Evolutionary conservation across 2,113 vertebrate genomes (phyloP), one percentile per base, ranked within the genome.

Genomic region (Aegithalos caudatus): DNA sequence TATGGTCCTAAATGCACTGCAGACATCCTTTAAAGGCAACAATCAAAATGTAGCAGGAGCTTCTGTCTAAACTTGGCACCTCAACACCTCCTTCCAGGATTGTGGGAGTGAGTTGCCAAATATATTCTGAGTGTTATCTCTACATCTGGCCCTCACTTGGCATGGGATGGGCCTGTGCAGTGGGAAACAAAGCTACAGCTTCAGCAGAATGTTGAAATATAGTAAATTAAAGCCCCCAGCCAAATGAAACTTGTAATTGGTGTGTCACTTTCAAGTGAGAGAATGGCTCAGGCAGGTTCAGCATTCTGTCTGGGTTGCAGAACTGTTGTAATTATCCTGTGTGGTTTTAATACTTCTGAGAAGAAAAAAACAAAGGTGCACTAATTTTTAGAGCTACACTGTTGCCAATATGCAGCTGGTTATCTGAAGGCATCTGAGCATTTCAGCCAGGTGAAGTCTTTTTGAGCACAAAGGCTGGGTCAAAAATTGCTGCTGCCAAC

Each of bases 11-110:
- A 76, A 58, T 23, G 22, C 20, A 3, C 79, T 90, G 28, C 40
- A 38, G 23, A n/a, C 3, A 0, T 27, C 9, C 58, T 90, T 73
- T 60, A 53, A 56, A n/a, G 48, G 50, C 50, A 86, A 4, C 1
- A 13, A 15, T 44, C 22, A 47, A 72, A 86, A 70, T 1, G 48
- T 1, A 84, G 48, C 67, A 92, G 66, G 58, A 83, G n/a, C 7
- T 90, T 45, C 8, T 38, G 48, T 23, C 48, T 95, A n/a, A 90
- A 56, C 73, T 90, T 96, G 94, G 94, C 95, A 74, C 22, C 23
- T 24, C 19, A 71, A 67, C 0, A 0, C 16, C 64, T 93, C 90
- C 76, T 96, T 96, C 80, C 90, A 93, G 88, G 88, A 78, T 27
- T 92, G 51, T 7, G 21, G 48, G 47, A 10, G 8, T 37, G 70